Conservation (phyloP, 2,113 vertebrate genomes). For the Siphamia tubifer region DNA sequence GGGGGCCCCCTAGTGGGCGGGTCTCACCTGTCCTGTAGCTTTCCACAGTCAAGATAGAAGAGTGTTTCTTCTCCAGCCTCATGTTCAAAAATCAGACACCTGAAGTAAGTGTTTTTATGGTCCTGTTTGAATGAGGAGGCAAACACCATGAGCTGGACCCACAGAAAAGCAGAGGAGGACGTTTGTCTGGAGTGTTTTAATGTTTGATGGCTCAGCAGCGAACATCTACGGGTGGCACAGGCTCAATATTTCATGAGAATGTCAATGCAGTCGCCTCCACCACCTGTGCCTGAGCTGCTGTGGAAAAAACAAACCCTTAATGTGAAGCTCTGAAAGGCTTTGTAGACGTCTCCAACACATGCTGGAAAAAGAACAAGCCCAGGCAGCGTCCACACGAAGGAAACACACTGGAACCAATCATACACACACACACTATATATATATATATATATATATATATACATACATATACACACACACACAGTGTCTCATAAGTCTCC, state of each 20-base stretch:
- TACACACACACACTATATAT: too few relatives aligned
- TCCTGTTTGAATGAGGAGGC: constrained; percentile 7
- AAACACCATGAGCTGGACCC: constrained; percentile 2
- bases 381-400: constrained; percentile 11
- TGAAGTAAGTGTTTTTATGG: constrained; percentile 23
- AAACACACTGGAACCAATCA: constrained; percentile 9
- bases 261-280: constrained; percentile 1
- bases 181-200: constrained; percentile 38
- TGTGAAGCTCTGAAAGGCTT: constrained; percentile 32
- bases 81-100: constrained; percentile 1
- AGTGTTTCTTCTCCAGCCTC: constrained; percentile 15
- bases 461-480: too few relatives aligned
- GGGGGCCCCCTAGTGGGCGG: too few relatives aligned
- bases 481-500: too few relatives aligned
- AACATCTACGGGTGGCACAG: constrained; percentile 30
- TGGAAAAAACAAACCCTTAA: background rate
- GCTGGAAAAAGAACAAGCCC: constrained; percentile 55
- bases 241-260: constrained; percentile 42
- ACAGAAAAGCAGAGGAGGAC: background rate
- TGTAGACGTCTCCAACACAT: constrained; percentile 31
- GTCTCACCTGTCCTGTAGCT: too few relatives aligned
- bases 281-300: constrained; percentile 37
- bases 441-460: too few relatives aligned
- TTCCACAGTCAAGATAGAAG: too few relatives aligned
- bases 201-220: constrained; percentile 41